Evolutionary conservation across 2,113 vertebrate species (phyloP).

Genomic region (Cynocephalus volans): DNA sequence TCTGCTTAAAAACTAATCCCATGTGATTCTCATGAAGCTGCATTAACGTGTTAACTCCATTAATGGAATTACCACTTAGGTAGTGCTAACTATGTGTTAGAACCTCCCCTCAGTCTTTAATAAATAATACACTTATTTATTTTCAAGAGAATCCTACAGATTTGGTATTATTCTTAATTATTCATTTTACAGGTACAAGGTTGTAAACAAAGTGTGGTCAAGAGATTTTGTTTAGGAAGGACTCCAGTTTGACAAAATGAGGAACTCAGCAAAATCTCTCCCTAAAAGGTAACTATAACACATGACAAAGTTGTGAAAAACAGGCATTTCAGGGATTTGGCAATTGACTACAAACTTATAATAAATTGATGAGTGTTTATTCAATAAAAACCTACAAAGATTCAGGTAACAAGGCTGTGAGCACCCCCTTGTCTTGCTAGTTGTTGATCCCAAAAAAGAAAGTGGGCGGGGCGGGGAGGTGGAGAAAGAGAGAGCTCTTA

Average conservation of each 20-base stretch:
- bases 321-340: neutral
- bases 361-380: neutral
- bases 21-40: neutral
- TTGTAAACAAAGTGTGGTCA: too few relatives aligned
- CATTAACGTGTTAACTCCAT: neutral
- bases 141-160: neutral
- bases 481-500: neutral
- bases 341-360: neutral
- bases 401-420: neutral
- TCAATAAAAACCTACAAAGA: neutral
- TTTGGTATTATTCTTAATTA: neutral
- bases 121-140: neutral
- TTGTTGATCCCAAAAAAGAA: neutral
- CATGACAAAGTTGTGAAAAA: neutral
- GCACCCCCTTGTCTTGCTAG: neutral
- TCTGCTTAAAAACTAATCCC: neutral
- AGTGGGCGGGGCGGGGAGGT: too few relatives aligned
- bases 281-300: neutral
- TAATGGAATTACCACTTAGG: neutral
- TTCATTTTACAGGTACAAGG: neutral
- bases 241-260: neutral
- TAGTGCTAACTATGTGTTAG: neutral
- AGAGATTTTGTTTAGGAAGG: neutral
- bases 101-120: neutral
- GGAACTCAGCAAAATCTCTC: neutral